A percentile compares a stretch with the other conserved stretches of the same genome.
Conservation (phyloP, 2,888 invertebrate species). For the Embidobia sp. region DNA sequence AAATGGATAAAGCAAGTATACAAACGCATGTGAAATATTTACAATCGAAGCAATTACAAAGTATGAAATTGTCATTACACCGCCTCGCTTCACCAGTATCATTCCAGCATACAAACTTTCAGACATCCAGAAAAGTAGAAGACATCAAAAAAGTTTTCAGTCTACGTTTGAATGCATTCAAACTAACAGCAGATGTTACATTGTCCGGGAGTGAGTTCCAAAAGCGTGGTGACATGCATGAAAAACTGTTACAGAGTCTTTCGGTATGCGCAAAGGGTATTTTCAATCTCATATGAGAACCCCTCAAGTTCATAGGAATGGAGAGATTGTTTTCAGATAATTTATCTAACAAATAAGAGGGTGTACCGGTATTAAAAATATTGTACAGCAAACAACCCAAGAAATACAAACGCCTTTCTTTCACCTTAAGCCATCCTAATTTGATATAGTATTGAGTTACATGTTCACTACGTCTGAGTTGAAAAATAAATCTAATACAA, state of each 20-base stretch:
- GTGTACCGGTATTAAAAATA: background rate
- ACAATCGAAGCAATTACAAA: no score
- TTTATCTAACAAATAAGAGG: background rate
- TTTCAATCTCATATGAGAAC: background rate
- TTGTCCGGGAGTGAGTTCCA: no score
- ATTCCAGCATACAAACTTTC: no score
- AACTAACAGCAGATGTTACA: no score
- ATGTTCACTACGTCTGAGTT: background rate
- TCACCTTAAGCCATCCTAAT: background rate
- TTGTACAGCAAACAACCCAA: background rate
- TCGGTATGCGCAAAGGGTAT: background rate
- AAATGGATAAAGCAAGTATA: no score
- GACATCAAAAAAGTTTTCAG: no score
- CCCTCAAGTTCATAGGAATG: background rate
- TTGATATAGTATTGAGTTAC: background rate
- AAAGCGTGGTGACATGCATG: background rate
- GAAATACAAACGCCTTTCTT: background rate
- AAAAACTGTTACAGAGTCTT: background rate
- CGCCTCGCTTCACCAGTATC: no score
- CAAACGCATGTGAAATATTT: no score
- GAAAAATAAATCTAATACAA: background rate
- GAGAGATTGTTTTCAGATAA: background rate
- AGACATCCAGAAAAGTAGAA: no score
- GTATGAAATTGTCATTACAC: no score
- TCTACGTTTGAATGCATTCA: no score